Base-by-base conservation (phyloP, 2,888 invertebrate species). In the Platycheirus albimanus region DNA sequence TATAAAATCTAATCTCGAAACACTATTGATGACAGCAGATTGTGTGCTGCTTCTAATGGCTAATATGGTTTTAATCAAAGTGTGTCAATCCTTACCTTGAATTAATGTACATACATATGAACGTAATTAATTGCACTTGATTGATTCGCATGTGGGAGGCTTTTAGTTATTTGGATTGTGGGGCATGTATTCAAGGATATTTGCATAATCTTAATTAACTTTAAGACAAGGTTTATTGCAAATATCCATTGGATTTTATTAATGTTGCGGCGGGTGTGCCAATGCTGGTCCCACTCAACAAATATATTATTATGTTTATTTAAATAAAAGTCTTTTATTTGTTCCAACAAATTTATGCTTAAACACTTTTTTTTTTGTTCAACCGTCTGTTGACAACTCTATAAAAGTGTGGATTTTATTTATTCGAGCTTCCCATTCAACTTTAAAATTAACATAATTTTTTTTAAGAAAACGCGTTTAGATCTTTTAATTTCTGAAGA, bases 181-280 rank as follows among this genome's bases (percentile, higher is more conserved):
- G 11, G 10, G 15, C 7, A 20, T 4, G 15, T 24, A 33, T 47
- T n/a, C 13, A 19, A 38, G 36, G 56, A 28, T 56, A 36, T 58
- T 45, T 38, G 47, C 56, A 58, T 70, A 70, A 70, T 58, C 38
- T 36, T 15, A 24, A 70, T 70, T 56, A 56, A 38, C 56, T 56
- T 56, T 56, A 36, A 56, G n/a, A 56, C 36, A 13, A 38, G 38
- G 56, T 38, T 54, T n/a, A 54, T 36, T n/a, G 8, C 36, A 3
- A 36, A 36, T 36, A n/a, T 13, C 8, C 20, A 38, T 38, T 56
- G 17, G 17, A 30, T 30, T 52, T 19, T n/a, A n/a, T n/a, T n/a
- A n/a, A n/a, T n/a, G n/a, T n/a, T n/a, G n/a, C n/a, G n/a, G n/a
- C n/a, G n/a, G n/a, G n/a, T n/a, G n/a, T n/a, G n/a, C n/a, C n/a